Evolutionary conservation across 1,140 invertebrate genomes (phyloP).

Genomic region (Euborellia annulipes): DNA sequence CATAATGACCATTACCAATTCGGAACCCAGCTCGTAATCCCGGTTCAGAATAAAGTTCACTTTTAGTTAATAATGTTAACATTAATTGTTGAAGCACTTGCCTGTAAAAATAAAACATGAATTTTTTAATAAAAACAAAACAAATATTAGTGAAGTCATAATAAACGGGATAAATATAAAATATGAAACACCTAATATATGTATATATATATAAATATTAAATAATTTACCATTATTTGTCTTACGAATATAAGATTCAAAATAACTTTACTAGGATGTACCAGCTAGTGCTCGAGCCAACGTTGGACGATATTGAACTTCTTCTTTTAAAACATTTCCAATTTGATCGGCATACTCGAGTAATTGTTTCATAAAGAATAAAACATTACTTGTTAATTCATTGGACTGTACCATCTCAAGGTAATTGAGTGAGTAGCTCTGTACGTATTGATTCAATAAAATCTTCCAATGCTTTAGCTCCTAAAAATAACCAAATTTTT

Average conservation of each 20-base stretch:
- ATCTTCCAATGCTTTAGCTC: slow-evolving; percentile 77
- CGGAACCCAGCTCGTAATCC: slow-evolving; percentile 73
- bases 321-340: slow-evolving; percentile 30
- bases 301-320: neutral
- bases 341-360: slow-evolving; percentile 62
- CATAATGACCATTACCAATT: slow-evolving; percentile 85
- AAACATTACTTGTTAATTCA: slow-evolving; percentile 83
- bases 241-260: slow-evolving; percentile 8
- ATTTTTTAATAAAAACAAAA: too few relatives aligned
- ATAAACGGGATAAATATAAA: too few relatives aligned
- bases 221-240: slow-evolving; percentile 9
- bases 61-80: slow-evolving; percentile 65
- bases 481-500: slow-evolving; percentile 46
- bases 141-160: too few relatives aligned
- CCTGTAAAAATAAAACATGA: too few relatives aligned
- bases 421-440: slow-evolving; percentile 66
- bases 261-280: slow-evolving; percentile 19
- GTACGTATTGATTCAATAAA: slow-evolving; percentile 80
- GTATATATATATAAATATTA: slow-evolving; percentile 6
- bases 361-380: slow-evolving; percentile 74
- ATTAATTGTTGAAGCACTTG: slow-evolving; percentile 76
- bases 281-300: too few relatives aligned
- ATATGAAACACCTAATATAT: neutral
- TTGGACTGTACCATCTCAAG: slow-evolving; percentile 93
- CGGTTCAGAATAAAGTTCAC: slow-evolving; percentile 66